Conservation (phyloP, 1,140 invertebrate species). For the Ganaspis sp. region DNA sequence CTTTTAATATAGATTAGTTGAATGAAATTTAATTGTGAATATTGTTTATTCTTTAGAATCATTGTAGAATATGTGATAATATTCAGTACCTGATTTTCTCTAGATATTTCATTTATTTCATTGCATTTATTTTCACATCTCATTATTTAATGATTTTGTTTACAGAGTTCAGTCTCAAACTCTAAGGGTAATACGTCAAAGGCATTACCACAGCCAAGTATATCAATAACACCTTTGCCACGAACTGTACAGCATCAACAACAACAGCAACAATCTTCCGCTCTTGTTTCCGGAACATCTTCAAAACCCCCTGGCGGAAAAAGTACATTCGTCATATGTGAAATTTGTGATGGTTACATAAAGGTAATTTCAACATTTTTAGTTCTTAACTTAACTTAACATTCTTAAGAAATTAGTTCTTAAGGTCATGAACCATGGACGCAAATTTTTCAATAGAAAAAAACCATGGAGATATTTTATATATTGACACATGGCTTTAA, state of each 20-base stretch:
- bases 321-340: conserved; percentile 93
- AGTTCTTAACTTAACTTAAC: no score
- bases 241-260: conserved; percentile 74
- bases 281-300: conserved; percentile 72
- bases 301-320: conserved; percentile 78
- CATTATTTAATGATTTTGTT: conserved; percentile 50
- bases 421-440: no score
- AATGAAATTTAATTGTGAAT: no score
- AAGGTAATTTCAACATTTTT: no score
- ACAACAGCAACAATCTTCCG: conserved; percentile 65
- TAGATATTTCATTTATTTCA: no score
- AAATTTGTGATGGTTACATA: conserved; percentile 96
- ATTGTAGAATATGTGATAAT: background rate
- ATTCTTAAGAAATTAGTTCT: no score
- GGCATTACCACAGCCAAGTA: conserved; percentile 86
- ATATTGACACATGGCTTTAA: no score
- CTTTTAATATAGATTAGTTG: no score
- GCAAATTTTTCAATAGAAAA: no score
- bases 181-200: conserved; percentile 76
- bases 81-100: no score
- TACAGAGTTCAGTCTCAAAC: conserved; percentile 75
- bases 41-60: background rate
- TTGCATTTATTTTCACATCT: background rate
- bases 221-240: conserved; percentile 93
- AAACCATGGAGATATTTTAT: no score